Conservation (phyloP, 2,797 vertebrate genomes). For the Muscicapa striata region DNA sequence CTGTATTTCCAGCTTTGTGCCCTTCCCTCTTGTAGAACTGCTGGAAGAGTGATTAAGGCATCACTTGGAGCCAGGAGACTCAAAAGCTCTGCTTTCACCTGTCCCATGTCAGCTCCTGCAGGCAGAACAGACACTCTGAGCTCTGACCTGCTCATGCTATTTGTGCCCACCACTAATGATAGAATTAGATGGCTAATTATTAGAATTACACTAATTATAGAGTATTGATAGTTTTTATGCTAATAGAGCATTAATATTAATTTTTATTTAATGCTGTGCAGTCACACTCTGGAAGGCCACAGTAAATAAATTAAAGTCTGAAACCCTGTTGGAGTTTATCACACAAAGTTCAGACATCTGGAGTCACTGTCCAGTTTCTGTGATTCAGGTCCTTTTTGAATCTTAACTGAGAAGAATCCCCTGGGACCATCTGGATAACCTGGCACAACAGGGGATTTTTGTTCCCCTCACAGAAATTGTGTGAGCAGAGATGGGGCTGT, state of each 20-base stretch:
- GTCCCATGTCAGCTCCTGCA: fast-evolving
- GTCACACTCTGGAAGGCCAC: not conserved
- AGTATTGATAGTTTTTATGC: not conserved
- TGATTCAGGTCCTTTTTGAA: not conserved
- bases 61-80: not conserved
- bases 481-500: not conserved
- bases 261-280: not conserved
- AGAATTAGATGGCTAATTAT: not conserved
- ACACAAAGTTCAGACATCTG: not conserved
- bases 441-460: not conserved
- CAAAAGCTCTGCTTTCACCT: not conserved
- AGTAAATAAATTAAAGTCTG: not conserved
- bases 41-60: too few relatives aligned
- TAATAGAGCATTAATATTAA: not conserved
- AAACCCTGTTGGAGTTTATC: not conserved
- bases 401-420: not conserved
- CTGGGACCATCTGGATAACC: not conserved
- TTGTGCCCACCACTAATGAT: not conserved
- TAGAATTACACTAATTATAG: not conserved
- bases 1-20: not conserved
- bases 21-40: not conserved
- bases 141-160: not conserved
- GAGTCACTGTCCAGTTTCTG: not conserved
- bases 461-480: not conserved
- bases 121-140: fast-evolving